A percentile compares a stretch with the other conserved stretches of the same genome.
Evolutionary conservation across 92 coral and sea anemone species (phyloP).

Genomic region (Heliopora coerulea): DNA sequence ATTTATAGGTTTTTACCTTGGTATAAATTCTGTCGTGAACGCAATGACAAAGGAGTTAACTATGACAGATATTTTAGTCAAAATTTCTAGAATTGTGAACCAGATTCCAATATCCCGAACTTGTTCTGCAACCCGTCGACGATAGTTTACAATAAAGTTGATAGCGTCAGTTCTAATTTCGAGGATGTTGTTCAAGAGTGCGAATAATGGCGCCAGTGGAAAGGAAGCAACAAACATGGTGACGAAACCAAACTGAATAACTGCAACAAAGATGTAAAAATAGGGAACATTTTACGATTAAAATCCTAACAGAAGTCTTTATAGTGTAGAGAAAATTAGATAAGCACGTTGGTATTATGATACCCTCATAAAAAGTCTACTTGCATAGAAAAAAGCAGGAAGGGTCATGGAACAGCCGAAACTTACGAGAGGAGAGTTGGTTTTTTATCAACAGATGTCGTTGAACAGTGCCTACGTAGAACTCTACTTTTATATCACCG

Average conservation of each 20-base stretch:
- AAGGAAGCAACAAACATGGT: constrained; percentile 98
- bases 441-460: too few relatives aligned
- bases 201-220: constrained; percentile 96
- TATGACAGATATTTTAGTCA: constrained; percentile 77
- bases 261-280: constrained; percentile 45
- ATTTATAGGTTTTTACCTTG: constrained; percentile 54
- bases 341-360: too few relatives aligned
- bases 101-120: constrained; percentile 86
- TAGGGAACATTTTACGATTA: too few relatives aligned
- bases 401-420: too few relatives aligned
- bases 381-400: too few relatives aligned
- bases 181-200: constrained; percentile 86
- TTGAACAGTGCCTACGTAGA: too few relatives aligned
- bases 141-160: constrained; percentile 85
- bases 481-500: too few relatives aligned
- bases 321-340: too few relatives aligned
- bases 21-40: constrained; percentile 92
- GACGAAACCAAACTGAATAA: constrained; percentile 94
- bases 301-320: too few relatives aligned
- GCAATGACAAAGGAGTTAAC: constrained; percentile 95
- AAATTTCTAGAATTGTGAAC: constrained; percentile 71
- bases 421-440: too few relatives aligned
- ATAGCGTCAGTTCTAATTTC: constrained; percentile 93
- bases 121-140: constrained; percentile 93
- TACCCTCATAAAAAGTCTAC: too few relatives aligned